Conservation (phyloP, 2,888 invertebrate species). For the Morinoia aosen region DNA sequence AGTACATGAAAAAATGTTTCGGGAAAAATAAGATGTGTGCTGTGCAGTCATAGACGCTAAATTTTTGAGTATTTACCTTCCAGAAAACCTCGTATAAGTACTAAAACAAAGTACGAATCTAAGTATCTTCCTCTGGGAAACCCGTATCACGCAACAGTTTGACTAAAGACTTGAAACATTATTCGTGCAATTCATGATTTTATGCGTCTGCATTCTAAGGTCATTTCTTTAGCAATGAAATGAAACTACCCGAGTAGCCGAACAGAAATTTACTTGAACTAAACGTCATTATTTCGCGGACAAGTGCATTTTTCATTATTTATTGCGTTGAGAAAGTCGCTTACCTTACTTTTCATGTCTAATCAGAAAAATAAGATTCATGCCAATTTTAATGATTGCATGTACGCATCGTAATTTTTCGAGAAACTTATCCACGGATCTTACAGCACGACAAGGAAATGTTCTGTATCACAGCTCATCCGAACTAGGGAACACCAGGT, state of each 20-base stretch:
- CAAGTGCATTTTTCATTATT: background rate
- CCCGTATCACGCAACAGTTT: too few relatives aligned
- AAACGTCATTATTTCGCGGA: background rate
- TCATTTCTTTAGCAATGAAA: background rate
- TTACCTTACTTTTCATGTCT: background rate
- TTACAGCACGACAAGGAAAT: background rate
- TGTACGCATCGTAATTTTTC: background rate
- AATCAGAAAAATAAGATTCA: background rate
- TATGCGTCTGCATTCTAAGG: background rate
- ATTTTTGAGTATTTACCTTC: background rate
- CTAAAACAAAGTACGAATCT: background rate
- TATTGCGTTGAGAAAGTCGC: background rate
- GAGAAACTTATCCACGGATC: background rate
- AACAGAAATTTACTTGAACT: background rate
- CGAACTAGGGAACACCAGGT: background rate
- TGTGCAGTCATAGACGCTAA: background rate
- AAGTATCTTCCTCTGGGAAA: background rate
- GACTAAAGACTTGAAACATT: too few relatives aligned
- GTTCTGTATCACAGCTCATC: background rate
- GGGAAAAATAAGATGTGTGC: background rate
- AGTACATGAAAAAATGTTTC: background rate
- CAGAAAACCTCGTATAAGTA: background rate
- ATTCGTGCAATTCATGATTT: background rate
- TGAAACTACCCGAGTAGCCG: background rate
- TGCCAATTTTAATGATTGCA: background rate